phyloP scores from a whole-genome alignment of 2,797 vertebrate species.

The Pipistrellus kuhlii region DNA sequence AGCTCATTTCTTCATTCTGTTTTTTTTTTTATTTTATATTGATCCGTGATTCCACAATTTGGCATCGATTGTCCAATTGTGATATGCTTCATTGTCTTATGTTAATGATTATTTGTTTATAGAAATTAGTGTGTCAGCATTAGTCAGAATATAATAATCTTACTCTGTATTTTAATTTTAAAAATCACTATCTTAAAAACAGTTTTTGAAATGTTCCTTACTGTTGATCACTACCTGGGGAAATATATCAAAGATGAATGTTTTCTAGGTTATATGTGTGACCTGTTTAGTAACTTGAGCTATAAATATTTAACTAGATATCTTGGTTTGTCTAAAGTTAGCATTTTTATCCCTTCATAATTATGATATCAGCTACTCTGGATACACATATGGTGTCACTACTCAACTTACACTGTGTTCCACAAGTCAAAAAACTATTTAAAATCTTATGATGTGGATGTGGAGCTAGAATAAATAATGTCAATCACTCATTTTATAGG shows the following conservation, averaged over 20 bases:
- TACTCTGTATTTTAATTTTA: neutral
- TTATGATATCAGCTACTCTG: neutral
- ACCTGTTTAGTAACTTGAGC: neutral
- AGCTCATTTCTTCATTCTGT: neutral
- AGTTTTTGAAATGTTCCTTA: slow-evolving; percentile 19
- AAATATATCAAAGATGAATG: neutral
- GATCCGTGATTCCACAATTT: neutral
- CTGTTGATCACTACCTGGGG: neutral
- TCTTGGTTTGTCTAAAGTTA: neutral
- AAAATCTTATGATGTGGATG: neutral
- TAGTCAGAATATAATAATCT: slow-evolving; percentile 22
- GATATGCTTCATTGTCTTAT: neutral
- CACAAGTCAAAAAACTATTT: neutral
- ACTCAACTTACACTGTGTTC: neutral
- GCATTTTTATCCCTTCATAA: neutral
- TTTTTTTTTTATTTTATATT: neutral
- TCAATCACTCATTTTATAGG: neutral
- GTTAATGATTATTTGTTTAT: neutral
- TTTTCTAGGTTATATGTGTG: neutral
- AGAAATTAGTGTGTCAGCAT: neutral
- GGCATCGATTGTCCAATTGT: neutral
- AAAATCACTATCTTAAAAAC: neutral
- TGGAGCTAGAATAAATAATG: neutral
- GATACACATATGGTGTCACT: neutral
- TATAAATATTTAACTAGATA: neutral